Conservation (phyloP, 1,140 invertebrate species). For the Stenopsyche tienmushanensis region DNA sequence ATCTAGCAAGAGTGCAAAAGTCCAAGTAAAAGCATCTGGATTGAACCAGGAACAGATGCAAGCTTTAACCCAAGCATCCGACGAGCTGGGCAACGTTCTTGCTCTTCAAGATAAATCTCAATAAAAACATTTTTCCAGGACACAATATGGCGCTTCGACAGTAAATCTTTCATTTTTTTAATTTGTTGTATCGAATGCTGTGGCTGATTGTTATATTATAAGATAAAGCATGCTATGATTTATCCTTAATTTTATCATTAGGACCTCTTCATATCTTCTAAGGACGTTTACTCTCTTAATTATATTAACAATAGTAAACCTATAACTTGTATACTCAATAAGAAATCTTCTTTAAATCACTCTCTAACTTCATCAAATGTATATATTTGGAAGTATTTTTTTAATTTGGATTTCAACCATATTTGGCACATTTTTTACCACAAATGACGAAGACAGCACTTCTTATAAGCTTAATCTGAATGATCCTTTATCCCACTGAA, state of each 20-base stretch:
- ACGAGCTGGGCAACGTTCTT: conserved; percentile 47
- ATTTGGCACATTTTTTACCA: not conserved
- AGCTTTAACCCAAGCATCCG: conserved; percentile 55
- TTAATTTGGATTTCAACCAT: not conserved
- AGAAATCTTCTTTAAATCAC: not conserved
- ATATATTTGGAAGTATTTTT: not conserved
- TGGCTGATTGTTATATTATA: not conserved
- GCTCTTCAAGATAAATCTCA: conserved; percentile 46
- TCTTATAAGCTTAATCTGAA: no score
- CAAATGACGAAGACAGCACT: no score
- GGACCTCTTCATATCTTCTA: no score
- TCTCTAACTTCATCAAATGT: not conserved
- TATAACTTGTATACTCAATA: no score
- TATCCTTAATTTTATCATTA: no score
- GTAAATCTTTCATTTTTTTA: conserved; percentile 23
- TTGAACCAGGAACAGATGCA: conserved; percentile 53
- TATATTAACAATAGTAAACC: no score
- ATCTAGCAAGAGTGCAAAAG: conserved; percentile 52
- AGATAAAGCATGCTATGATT: no score
- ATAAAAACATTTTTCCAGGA: not conserved
- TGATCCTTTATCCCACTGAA: conserved; percentile 2
- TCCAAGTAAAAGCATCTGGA: conserved; percentile 53
- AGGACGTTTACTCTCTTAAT: no score
- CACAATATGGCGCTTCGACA: conserved; percentile 30
- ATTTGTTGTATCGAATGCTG: conserved; percentile 1